phyloP scores from a whole-genome alignment of 2,113 vertebrate species.

The Cacatua alba region DNA sequence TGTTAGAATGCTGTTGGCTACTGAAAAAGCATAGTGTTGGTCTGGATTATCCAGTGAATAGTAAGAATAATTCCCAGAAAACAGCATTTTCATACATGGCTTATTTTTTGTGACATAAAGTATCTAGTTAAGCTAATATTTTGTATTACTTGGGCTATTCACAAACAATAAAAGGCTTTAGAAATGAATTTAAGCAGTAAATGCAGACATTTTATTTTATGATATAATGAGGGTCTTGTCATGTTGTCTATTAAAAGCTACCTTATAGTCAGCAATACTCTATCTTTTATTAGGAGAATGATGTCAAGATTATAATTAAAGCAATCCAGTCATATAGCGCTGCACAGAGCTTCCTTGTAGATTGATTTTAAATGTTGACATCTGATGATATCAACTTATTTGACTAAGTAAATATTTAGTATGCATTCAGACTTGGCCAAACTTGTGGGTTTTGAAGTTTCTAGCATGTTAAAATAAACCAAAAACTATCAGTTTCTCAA shows the following conservation, averaged over 20 bases:
- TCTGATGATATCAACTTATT: neutral
- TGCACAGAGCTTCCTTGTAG: slow-evolving; percentile 9
- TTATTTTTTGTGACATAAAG: slow-evolving; percentile 16
- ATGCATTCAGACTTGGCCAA: neutral
- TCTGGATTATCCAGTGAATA: neutral
- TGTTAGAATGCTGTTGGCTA: neutral
- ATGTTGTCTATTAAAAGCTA: slow-evolving; percentile 66
- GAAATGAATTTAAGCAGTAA: slow-evolving; percentile 60
- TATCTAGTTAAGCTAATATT: slow-evolving; percentile 31
- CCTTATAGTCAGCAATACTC: slow-evolving; percentile 42
- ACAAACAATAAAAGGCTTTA: slow-evolving; percentile 37
- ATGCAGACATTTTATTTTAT: slow-evolving; percentile 59
- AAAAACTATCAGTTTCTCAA: neutral
- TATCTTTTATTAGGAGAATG: slow-evolving; percentile 61
- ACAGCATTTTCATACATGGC: neutral
- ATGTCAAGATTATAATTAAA: slow-evolving; percentile 69
- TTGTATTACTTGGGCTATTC: slow-evolving; percentile 27
- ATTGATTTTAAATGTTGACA: slow-evolving; percentile 35
- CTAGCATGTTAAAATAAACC: neutral
- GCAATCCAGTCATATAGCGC: slow-evolving; percentile 33
- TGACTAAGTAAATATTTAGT: neutral
- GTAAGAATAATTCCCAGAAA: neutral
- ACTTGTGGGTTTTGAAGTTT: neutral
- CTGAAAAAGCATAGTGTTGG: neutral
- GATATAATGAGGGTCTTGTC: slow-evolving; percentile 49